Evolutionary conservation across 2,113 vertebrate genomes (phyloP).

Genomic region (Oncorhynchus clarkii): DNA sequence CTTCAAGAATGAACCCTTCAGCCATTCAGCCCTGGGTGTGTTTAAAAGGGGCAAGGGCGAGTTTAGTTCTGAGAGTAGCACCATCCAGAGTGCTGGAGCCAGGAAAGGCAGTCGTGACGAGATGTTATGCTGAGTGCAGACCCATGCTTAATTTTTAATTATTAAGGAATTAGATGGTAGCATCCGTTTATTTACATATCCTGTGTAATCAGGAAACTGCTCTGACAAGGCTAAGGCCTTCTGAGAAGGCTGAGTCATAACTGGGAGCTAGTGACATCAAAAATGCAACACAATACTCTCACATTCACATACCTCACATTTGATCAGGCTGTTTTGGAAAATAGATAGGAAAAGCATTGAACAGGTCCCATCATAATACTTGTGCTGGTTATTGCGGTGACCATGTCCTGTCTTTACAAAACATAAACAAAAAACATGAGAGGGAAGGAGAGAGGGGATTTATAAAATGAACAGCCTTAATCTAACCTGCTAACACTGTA

Average conservation of each 20-base stretch:
- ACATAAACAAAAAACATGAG: slow-evolving; percentile 34
- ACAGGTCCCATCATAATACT: slow-evolving; percentile 30
- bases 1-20: neutral
- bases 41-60: neutral
- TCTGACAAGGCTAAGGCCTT: slow-evolving; percentile 56
- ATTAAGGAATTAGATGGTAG: slow-evolving; percentile 66
- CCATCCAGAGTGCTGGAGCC: neutral
- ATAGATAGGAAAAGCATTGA: slow-evolving; percentile 35
- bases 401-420: slow-evolving; percentile 43
- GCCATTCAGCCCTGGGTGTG: neutral
- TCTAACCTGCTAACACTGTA: slow-evolving; percentile 30
- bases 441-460: slow-evolving; percentile 15
- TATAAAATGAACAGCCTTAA: slow-evolving; percentile 20
- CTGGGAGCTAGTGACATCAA: slow-evolving; percentile 59
- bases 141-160: slow-evolving; percentile 70
- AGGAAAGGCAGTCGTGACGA: slow-evolving; percentile 17
- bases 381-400: slow-evolving; percentile 49
- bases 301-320: slow-evolving; percentile 46
- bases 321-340: slow-evolving; percentile 53
- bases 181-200: slow-evolving; percentile 68
- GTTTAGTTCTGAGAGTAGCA: neutral
- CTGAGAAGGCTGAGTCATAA: slow-evolving; percentile 46
- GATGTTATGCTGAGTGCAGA: slow-evolving; percentile 46
- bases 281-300: slow-evolving; percentile 61
- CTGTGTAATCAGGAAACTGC: slow-evolving; percentile 64